phyloP scores from a whole-genome alignment of 1,140 invertebrate species.

The Oscheius sp. region DNA sequence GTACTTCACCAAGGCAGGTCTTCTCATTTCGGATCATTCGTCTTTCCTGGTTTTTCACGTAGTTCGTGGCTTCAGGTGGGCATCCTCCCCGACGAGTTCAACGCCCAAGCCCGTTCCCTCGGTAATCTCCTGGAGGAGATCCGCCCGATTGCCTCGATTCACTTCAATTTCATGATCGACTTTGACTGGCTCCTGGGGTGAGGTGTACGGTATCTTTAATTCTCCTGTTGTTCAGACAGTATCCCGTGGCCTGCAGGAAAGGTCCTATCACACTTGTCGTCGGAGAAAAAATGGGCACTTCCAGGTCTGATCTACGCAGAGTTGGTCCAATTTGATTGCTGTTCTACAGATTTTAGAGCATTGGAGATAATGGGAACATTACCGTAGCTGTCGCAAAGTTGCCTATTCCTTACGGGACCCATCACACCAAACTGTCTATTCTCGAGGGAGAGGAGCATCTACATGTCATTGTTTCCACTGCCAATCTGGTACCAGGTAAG shows the following conservation, averaged over 20 bases:
- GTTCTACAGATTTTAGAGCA: background rate
- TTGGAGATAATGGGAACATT: background rate
- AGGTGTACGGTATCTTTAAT: background rate
- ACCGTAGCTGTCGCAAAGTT: background rate
- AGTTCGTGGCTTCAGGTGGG: background rate
- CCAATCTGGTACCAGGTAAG: conserved; percentile 8
- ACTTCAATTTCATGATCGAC: conserved; percentile 26
- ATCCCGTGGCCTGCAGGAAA: background rate
- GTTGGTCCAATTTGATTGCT: background rate
- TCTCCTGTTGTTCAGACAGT: background rate
- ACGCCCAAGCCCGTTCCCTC: background rate
- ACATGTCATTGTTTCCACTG: conserved; percentile 16
- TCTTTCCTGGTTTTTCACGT: background rate
- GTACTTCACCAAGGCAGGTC: conserved; percentile 10
- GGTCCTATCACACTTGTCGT: conserved; percentile 10
- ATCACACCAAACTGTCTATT: conserved; percentile 30
- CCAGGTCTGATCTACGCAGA: background rate
- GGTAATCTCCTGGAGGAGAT: conserved; percentile 11
- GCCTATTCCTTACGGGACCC: conserved; percentile 16
- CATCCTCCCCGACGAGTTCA: conserved; percentile 6
- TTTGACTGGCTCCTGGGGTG: conserved; percentile 5
- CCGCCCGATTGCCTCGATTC: background rate
- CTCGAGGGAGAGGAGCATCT: conserved; percentile 9
- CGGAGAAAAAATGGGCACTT: background rate
- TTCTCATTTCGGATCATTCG: background rate